phyloP scores from a whole-genome alignment of 1,140 invertebrate genomes.

The Lasaia peninsularis region DNA sequence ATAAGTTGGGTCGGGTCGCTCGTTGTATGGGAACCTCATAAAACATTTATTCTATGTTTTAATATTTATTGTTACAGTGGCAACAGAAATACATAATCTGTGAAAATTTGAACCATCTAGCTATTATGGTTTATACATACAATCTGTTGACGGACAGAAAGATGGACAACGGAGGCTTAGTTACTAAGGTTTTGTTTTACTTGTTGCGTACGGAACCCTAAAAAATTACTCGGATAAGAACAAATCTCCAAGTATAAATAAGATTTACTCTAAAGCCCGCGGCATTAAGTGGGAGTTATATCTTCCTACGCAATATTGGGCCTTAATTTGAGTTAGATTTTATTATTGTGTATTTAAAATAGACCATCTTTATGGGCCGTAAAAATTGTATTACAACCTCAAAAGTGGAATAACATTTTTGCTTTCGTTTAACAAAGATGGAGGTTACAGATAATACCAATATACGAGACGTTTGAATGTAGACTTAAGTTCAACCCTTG shows the following conservation, averaged over 20 bases:
- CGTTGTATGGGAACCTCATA: too few relatives aligned
- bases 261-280: constrained; percentile 5
- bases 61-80: too few relatives aligned
- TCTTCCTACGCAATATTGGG: constrained; percentile 9
- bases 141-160: too few relatives aligned
- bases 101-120: too few relatives aligned
- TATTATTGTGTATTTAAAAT: constrained; percentile 1
- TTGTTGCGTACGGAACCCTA: too few relatives aligned
- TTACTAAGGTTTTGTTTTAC: too few relatives aligned
- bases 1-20: too few relatives aligned
- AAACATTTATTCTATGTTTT: too few relatives aligned
- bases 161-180: too few relatives aligned
- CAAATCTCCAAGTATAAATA: constrained; percentile 10
- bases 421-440: neutral
- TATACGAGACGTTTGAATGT: neutral
- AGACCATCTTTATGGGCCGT: constrained; percentile 15
- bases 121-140: too few relatives aligned
- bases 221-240: neutral
- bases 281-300: constrained; percentile 8
- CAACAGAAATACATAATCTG: too few relatives aligned
- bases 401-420: neutral
- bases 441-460: neutral
- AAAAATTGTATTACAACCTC: constrained; percentile 13
- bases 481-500: neutral
- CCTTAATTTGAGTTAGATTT: constrained; percentile 1